Percentiles rank a stretch among this genome's conserved stretches.
Conservation (phyloP, 35 echinoderm and acorn worm genomes). For the Heliocidaris tuberculata region DNA sequence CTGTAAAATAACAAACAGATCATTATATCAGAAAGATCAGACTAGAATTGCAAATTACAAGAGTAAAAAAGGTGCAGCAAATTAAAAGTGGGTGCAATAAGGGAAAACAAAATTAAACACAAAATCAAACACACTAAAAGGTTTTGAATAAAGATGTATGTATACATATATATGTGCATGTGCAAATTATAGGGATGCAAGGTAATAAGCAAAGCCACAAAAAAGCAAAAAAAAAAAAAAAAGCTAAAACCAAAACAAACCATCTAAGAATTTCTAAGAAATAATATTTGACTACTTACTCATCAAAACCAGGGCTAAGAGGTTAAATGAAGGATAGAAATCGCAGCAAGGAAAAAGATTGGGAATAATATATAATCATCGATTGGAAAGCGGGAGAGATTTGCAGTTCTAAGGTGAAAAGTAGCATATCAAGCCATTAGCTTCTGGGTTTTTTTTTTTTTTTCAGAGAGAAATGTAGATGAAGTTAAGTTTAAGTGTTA, state of each 20-base stretch:
- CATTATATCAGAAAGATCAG: too few relatives aligned
- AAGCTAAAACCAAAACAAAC: neutral
- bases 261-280: neutral
- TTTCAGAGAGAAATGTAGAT: neutral
- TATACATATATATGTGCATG: neutral
- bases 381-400: neutral
- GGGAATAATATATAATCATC: neutral
- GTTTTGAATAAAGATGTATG: neutral
- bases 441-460: neutral
- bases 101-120: neutral
- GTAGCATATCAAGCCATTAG: neutral
- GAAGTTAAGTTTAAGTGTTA: neutral
- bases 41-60: neutral
- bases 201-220: neutral
- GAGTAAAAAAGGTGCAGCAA: neutral
- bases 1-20: too few relatives aligned
- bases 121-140: neutral
- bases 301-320: neutral
- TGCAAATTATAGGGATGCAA: neutral
- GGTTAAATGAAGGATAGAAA: slow-evolving; percentile 20
- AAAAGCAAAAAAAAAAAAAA: neutral
- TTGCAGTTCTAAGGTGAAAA: neutral
- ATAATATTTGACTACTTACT: neutral
- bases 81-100: neutral
- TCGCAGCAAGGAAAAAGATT: neutral